A percentile compares a stretch with the other conserved stretches of the same genome.
Conservation (phyloP, 1,140 invertebrate genomes). For the Limonius californicus region DNA sequence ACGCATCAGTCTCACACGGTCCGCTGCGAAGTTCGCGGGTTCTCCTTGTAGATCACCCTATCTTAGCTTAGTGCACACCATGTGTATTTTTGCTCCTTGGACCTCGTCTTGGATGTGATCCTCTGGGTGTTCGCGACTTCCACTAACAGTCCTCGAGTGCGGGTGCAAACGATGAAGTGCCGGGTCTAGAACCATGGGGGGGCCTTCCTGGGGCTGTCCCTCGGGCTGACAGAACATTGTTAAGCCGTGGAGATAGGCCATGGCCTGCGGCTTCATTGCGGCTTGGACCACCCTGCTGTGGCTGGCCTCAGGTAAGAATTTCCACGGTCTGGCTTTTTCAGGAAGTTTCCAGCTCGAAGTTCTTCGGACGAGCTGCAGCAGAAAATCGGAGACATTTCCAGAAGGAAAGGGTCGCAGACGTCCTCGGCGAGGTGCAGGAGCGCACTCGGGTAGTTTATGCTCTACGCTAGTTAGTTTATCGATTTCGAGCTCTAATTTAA, state of each 20-base stretch:
- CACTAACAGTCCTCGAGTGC: conserved; percentile 6
- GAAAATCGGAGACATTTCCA: too few species aligned
- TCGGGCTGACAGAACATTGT: conserved; percentile 33
- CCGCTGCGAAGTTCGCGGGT: conserved; percentile 19
- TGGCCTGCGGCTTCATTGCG: conserved; percentile 34
- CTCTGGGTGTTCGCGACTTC: conserved; percentile 2
- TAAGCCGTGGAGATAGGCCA: conserved; percentile 34
- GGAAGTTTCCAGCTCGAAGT: too few species aligned
- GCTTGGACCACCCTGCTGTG: conserved; percentile 39
- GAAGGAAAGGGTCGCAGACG: neutral
- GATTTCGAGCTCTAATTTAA: conserved; percentile 7
- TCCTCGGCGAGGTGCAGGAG: neutral
- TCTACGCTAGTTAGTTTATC: neutral
- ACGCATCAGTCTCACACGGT: conserved; percentile 29
- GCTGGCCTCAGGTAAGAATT: conserved; percentile 38
- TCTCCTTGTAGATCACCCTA: neutral
- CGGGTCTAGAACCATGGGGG: conserved; percentile 28
- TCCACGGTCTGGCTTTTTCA: too few species aligned
- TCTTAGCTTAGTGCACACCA: conserved; percentile 29
- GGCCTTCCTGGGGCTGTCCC: conserved; percentile 26
- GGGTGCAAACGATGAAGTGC: conserved; percentile 21
- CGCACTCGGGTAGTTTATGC: neutral
- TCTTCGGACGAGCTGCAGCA: too few species aligned
- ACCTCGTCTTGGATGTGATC: conserved; percentile 11
- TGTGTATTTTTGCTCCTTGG: conserved; percentile 25